Conservation (phyloP, 2,888 invertebrate genomes). For the Nemoura dubitans region DNA sequence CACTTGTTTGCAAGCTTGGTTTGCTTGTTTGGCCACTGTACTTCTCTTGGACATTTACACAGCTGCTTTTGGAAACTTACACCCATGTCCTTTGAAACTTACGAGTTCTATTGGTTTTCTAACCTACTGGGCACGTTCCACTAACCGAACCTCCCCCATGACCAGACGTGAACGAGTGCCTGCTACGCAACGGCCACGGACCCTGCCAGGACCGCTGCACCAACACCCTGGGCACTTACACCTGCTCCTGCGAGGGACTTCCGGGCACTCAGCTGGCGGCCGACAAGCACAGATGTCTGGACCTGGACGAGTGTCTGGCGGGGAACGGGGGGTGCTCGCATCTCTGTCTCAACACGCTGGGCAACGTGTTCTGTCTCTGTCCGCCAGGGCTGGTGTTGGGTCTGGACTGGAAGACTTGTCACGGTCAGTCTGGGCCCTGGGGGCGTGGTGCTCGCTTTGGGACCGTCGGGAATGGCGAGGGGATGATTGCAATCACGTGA, state of each 20-base stretch:
- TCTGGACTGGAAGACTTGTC: conserved; percentile 50
- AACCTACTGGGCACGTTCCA: too few relatives aligned
- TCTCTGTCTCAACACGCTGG: conserved; percentile 62
- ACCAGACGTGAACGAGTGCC: conserved; percentile 70
- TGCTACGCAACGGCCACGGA: conserved; percentile 69
- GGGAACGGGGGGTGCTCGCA: conserved; percentile 60
- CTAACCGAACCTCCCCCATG: background rate
- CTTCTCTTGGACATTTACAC: too few relatives aligned
- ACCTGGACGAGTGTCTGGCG: conserved; percentile 57
- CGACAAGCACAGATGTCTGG: conserved; percentile 58
- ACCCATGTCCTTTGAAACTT: too few relatives aligned
- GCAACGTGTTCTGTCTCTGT: conserved; percentile 55
- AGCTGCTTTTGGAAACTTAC: too few relatives aligned
- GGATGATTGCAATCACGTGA: too few relatives aligned
- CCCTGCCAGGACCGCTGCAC: conserved; percentile 72
- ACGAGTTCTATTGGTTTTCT: too few relatives aligned
- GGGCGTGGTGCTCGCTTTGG: background rate
- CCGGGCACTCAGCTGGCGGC: conserved; percentile 64
- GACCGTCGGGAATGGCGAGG: too few relatives aligned
- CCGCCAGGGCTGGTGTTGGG: conserved; percentile 49
- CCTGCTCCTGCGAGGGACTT: conserved; percentile 66
- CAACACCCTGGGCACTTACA: conserved; percentile 68
- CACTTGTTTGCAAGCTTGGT: too few relatives aligned
- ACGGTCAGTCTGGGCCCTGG: conserved; percentile 41
- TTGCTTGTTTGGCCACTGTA: too few relatives aligned